Conservation (phyloP, 2,113 vertebrate genomes). For the Ibidorhyncha struthersii region DNA sequence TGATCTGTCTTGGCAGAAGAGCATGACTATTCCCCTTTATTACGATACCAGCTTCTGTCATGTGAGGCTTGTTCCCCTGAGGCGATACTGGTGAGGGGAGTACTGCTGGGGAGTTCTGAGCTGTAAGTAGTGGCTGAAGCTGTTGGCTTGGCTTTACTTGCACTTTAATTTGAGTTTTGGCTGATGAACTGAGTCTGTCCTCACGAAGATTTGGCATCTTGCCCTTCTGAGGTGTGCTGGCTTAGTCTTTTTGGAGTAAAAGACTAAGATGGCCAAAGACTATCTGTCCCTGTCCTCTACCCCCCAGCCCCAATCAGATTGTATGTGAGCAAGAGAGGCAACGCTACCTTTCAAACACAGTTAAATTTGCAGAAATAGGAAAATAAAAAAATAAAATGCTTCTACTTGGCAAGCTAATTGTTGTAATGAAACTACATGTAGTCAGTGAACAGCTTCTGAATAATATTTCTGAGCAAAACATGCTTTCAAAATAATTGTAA, state of each 20-base stretch:
- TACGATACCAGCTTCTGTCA: accelerated
- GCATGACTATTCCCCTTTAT: background rate
- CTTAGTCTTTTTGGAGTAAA: background rate
- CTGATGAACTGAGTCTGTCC: background rate
- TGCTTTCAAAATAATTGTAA: background rate
- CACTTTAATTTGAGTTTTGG: background rate
- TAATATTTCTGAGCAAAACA: background rate
- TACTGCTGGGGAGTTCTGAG: background rate
- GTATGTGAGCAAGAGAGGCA: background rate
- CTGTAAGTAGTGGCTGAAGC: background rate
- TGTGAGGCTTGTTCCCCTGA: background rate
- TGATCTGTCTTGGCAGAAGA: background rate
- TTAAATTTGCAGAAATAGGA: background rate
- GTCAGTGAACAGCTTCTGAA: background rate
- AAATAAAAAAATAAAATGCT: background rate
- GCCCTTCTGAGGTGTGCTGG: background rate
- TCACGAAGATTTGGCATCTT: background rate
- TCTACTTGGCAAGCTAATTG: background rate
- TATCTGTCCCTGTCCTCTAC: accelerated
- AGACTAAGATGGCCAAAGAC: background rate
- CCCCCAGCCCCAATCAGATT: accelerated
- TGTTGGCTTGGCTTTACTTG: background rate
- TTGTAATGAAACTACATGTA: background rate
- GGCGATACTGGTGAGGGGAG: background rate
- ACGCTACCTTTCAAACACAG: background rate